Conservation (phyloP, 2,888 invertebrate species). For the Cylloceria caligata region DNA sequence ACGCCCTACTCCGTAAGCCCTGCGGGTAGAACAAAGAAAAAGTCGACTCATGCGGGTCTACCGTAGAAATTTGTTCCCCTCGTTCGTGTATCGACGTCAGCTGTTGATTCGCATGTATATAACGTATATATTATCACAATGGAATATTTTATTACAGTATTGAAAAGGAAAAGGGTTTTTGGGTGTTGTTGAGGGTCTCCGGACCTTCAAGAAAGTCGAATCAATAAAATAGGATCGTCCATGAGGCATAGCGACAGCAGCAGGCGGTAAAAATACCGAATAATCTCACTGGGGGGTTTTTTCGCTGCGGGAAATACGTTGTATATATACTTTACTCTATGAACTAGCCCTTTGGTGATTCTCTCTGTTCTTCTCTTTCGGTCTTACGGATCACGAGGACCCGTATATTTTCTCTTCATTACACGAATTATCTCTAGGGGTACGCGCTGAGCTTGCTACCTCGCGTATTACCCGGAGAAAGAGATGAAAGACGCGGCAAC, state of each 20-base stretch:
- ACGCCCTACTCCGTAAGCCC: not conserved
- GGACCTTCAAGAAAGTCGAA: constrained; percentile 29
- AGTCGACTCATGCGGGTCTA: not conserved
- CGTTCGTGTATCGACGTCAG: not conserved
- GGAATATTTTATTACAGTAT: not conserved
- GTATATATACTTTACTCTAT: not conserved
- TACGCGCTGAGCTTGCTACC: constrained; percentile 28
- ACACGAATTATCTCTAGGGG: constrained; percentile 53
- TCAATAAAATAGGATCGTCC: constrained; percentile 38
- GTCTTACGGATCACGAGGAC: constrained; percentile 32
- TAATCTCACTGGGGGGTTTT: constrained; percentile 21
- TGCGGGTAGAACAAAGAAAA: constrained; percentile 3
- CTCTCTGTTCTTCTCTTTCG: not conserved
- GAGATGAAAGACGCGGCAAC: constrained; percentile 50
- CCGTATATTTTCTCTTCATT: constrained; percentile 59
- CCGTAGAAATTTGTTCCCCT: not conserved
- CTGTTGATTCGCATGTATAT: constrained; percentile 22
- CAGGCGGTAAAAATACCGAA: not conserved
- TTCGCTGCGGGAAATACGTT: constrained; percentile 23
- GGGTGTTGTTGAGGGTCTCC: constrained; percentile 1
- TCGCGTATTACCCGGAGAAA: constrained; percentile 23
- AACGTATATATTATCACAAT: not conserved
- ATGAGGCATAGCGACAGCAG: not conserved
- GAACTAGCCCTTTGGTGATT: constrained; percentile 22
- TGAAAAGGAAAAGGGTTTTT: constrained; percentile 42